A percentile compares a stretch with the other conserved stretches of the same genome.
These are phyloP conservation scores for Aphelenchoides fujianensis DNA, from an alignment of 1,140 invertebrate species.

Conservation along the genomic window DNA sequence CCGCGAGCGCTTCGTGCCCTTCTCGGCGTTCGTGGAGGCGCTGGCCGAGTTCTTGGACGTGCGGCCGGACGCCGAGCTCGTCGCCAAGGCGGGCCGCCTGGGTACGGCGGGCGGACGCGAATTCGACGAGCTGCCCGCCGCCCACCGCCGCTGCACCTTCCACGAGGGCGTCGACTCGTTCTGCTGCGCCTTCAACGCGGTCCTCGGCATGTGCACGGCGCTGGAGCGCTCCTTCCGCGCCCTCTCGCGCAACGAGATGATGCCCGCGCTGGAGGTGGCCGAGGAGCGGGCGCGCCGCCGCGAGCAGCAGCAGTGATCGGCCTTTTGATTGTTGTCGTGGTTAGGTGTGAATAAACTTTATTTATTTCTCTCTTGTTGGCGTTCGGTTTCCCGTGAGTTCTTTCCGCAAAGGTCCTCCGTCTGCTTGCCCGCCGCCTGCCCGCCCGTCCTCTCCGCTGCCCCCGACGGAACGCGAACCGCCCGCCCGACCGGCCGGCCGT, in stretches of 20 bases:
- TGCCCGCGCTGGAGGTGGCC: slow-evolving; percentile 4
- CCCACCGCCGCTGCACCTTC: background rate
- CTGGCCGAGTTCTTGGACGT: slow-evolving; percentile 12
- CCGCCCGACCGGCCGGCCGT: too few relatives aligned
- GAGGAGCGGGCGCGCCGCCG: background rate
- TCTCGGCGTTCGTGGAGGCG: background rate
- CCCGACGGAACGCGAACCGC: background rate
- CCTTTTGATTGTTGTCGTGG: too few relatives aligned
- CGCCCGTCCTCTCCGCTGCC: background rate
- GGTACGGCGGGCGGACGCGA: background rate
- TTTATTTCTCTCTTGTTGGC: too few relatives aligned
- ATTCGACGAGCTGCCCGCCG: background rate
- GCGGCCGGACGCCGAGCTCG: background rate
- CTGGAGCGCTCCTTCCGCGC: slow-evolving; percentile 13
- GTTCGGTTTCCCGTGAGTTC: too few relatives aligned
- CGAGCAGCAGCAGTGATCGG: too few relatives aligned
- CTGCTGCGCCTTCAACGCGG: background rate
- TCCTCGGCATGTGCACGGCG: slow-evolving; percentile 5
- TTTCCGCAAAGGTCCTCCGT: too few relatives aligned
- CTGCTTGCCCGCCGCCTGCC: background rate
- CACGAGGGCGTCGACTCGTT: background rate
- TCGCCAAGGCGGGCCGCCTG: background rate
- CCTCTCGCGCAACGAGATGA: slow-evolving; percentile 1
- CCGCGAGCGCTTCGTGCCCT: background rate
- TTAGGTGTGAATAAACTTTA: too few relatives aligned